phyloP scores from a whole-genome alignment of 2,797 vertebrate genomes.

The Acipenser oxyrinchus region DNA sequence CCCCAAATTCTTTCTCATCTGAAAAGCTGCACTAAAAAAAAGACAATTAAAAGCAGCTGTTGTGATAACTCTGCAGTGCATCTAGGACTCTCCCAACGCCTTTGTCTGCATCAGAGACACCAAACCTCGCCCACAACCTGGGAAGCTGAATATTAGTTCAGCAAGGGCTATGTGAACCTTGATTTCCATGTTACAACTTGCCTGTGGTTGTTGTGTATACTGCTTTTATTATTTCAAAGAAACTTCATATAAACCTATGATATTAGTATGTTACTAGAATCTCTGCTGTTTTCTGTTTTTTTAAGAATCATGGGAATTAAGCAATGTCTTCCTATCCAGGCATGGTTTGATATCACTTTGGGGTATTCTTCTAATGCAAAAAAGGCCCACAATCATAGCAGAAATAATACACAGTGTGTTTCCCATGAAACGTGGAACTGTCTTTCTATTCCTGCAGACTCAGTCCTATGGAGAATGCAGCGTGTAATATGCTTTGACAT shows the following conservation, averaged over 20 bases:
- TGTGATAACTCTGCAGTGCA: slow-evolving; percentile 1
- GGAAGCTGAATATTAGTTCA: slow-evolving; percentile 32
- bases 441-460: slow-evolving; percentile 24
- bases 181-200: slow-evolving; percentile 40
- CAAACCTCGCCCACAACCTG: slow-evolving; percentile 11
- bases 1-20: slow-evolving; percentile 41
- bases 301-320: neutral
- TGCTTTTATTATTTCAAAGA: slow-evolving; percentile 53
- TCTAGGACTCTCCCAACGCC: slow-evolving; percentile 9
- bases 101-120: slow-evolving; percentile 26
- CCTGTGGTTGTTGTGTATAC: slow-evolving; percentile 58
- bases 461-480: slow-evolving; percentile 6
- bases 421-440: slow-evolving; percentile 13
- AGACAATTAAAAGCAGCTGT: neutral
- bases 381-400: neutral
- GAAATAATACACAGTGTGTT: neutral
- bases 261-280: slow-evolving; percentile 28
- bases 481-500: slow-evolving; percentile 8
- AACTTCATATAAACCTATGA: slow-evolving; percentile 38
- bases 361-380: neutral
- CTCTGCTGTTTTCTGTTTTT: slow-evolving; percentile 1
- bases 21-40: slow-evolving; percentile 55
- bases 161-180: slow-evolving; percentile 32
- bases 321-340: neutral
- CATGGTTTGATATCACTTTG: neutral